These are phyloP conservation scores for Xenentodon cancila DNA, from an alignment of 2,797 vertebrate genomes.

Conservation along the genomic window DNA sequence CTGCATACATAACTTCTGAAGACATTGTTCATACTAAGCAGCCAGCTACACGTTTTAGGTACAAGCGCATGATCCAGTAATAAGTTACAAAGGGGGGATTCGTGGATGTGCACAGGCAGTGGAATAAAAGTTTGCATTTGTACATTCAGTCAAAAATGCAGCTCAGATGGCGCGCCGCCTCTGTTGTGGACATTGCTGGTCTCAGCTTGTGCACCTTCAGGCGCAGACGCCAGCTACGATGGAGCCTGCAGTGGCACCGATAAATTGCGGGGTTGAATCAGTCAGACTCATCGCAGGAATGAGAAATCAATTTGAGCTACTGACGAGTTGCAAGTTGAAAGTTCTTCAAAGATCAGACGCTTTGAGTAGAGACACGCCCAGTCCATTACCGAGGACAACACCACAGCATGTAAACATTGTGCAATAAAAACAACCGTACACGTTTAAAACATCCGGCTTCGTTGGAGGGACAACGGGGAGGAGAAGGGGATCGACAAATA, in stretches of 20 bases:
- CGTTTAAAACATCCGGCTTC: conserved; percentile 54
- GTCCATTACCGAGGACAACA: conserved; percentile 65
- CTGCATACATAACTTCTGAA: conserved; percentile 56
- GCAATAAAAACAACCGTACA: conserved; percentile 64
- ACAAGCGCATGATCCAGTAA: conserved; percentile 55
- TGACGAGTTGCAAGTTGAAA: conserved; percentile 52
- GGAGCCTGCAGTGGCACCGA: conserved; percentile 52
- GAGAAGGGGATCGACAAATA: conserved; percentile 39
- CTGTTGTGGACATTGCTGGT: conserved; percentile 15
- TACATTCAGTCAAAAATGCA: conserved; percentile 60
- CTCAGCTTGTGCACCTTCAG: conserved; percentile 32
- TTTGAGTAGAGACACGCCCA: conserved; percentile 54
- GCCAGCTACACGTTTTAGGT: conserved; percentile 51
- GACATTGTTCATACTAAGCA: conserved; percentile 67
- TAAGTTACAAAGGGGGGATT: conserved; percentile 56
- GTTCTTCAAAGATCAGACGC: conserved; percentile 53
- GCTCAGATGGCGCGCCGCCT: conserved; percentile 31
- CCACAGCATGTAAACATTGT: conserved; percentile 66
- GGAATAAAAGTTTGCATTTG: conserved; percentile 41
- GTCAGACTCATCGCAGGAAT: conserved; percentile 70
- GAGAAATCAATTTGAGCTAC: conserved; percentile 72
- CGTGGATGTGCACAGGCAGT: conserved; percentile 41
- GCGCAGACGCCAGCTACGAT: conserved; percentile 42
- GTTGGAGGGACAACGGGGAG: conserved; percentile 39
- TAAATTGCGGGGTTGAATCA: conserved; percentile 68